Base-by-base conservation (phyloP, 1,140 invertebrate species). In the Callitettix versicolor region DNA sequence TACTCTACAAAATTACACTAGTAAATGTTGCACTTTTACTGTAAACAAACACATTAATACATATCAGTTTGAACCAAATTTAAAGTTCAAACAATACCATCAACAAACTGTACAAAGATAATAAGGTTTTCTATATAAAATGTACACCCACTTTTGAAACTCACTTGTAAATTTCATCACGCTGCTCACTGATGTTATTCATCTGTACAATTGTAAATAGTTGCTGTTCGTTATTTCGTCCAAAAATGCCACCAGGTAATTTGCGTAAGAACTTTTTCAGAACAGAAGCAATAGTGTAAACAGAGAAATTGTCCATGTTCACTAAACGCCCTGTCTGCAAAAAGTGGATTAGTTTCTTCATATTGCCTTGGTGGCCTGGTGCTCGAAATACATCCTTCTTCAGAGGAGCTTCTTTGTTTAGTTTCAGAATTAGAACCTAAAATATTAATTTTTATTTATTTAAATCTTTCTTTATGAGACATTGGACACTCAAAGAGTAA, bases 201-300 rank as follows among this genome's bases (percentile, higher is more conserved):
- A 86, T 69, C 64, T 91, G 82, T 62, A 96, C 86, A 49, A 93
- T 85, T 55, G 85, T 78, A 69, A 99, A 95, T 40, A 99, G 76
- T 57, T 84, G 79, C 71, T 90, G 83, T 72, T 99, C 95, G 58
- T 88, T 85, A 49, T 91, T 87, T 26, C 82, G 77, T 0, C 93
- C 80, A 75, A 99, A 98, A 52, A 98, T 89, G 21, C 95, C 95
- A 56, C 88, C 91, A 41, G 95, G 95, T 62, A 98, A 84, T 78
- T 97, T 96, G 54, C 95, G 80, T n/a, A 98, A 77, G 74, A 98
- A 99, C 75, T 91, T 91, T 73, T 98, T 99, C 26, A 98, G 76
- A 34, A 98, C 95, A 71, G 93, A 96, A 21, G 95, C 95, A 65
- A 98, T 94, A 36, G 95, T 98, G 73, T 98, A 95, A 51, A 98